Evolutionary conservation across 2,888 invertebrate genomes (phyloP).

Genomic region (Agriopis marginaria): DNA sequence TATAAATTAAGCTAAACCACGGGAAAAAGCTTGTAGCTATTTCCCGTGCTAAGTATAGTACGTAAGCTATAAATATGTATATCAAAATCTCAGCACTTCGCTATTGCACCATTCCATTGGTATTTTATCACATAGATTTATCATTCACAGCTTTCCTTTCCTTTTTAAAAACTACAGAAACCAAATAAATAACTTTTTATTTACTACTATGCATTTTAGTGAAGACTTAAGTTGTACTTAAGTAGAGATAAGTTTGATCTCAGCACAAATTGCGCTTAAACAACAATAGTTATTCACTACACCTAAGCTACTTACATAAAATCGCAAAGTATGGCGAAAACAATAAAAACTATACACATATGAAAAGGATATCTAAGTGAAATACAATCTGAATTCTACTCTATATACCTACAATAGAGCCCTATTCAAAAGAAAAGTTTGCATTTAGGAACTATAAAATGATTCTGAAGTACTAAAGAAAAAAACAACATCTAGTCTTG

Average conservation of each 20-base stretch:
- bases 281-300: not conserved
- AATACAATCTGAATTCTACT: not conserved
- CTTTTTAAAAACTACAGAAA: not conserved
- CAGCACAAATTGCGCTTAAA: not conserved
- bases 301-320: not conserved
- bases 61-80: too few relatives aligned
- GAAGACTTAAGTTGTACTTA: not conserved
- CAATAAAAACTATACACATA: not conserved
- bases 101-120: conserved; percentile 7
- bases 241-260: not conserved
- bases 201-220: not conserved
- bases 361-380: too few relatives aligned
- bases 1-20: not conserved
- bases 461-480: not conserved
- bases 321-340: not conserved
- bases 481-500: not conserved
- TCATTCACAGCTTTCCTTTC: conserved; percentile 1
- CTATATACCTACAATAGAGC: not conserved
- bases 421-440: not conserved
- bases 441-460: not conserved
- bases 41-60: too few relatives aligned
- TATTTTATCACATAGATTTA: conserved; percentile 1
- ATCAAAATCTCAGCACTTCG: not conserved
- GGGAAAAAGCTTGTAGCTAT: not conserved
- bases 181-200: not conserved